Conservation (phyloP, 2,888 invertebrate genomes). For the Neoaliturus tenellus region DNA sequence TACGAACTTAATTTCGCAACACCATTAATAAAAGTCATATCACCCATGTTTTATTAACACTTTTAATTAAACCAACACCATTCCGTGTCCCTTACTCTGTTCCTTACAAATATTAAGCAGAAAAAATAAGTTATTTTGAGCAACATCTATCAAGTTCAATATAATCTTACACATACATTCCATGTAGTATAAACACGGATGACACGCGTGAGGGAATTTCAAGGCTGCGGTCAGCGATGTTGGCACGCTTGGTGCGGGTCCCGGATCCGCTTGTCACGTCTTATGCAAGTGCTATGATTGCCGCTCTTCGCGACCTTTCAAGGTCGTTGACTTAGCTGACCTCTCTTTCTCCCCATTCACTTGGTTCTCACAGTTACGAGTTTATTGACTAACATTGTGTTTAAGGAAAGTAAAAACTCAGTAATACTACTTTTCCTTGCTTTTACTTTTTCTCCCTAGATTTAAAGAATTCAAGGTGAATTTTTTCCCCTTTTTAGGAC, state of each 20-base stretch:
- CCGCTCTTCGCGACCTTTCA: conserved; percentile 32
- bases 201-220: not conserved
- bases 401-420: not conserved
- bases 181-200: no score
- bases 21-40: no score
- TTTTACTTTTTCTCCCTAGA: conserved; percentile 9
- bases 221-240: not conserved
- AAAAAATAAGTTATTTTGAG: no score
- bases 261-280: not conserved
- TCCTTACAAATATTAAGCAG: no score
- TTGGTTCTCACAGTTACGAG: not conserved
- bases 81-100: no score
- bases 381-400: conserved; percentile 17
- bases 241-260: not conserved
- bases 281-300: conserved; percentile 29
- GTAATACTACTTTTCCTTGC: not conserved
- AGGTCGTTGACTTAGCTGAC: conserved; percentile 36
- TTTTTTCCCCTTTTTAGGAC: no score
- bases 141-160: no score
- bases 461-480: no score
- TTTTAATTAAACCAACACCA: no score
- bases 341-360: not conserved
- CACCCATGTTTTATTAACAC: no score
- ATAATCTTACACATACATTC: no score
- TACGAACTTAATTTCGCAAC: no score